Evolutionary conservation across 2,113 vertebrate species (phyloP).

Genomic region (Gopherus evgoodei): DNA sequence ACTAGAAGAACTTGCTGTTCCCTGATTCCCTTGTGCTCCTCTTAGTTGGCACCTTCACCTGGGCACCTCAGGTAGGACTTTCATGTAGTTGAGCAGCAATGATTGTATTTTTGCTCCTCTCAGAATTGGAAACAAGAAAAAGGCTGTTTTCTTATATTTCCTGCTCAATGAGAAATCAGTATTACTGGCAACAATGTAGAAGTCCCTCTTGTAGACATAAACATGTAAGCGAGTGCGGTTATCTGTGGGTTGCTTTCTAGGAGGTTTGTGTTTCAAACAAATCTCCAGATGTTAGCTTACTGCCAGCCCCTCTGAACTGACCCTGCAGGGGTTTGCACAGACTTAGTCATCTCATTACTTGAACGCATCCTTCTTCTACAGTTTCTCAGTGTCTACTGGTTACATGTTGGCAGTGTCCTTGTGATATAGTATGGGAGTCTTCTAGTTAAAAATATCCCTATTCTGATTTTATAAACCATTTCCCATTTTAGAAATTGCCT

Average conservation of each 20-base stretch:
- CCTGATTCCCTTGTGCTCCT: not conserved
- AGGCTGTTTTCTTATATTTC: not conserved
- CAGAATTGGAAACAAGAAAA: not conserved
- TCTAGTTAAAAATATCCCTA: conserved; percentile 23
- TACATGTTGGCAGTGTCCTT: not conserved
- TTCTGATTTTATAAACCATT: not conserved
- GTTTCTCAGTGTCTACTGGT: not conserved
- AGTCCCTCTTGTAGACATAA: not conserved
- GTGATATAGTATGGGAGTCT: not conserved
- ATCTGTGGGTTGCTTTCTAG: not conserved
- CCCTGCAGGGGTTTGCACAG: conserved; percentile 29
- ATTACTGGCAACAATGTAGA: not conserved
- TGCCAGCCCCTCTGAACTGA: conserved; percentile 15
- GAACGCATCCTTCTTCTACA: not conserved
- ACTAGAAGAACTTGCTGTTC: not conserved
- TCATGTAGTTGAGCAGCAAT: not conserved
- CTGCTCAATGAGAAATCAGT: not conserved
- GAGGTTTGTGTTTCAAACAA: conserved; percentile 6
- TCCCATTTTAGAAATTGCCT: not conserved
- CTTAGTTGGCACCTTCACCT: not conserved
- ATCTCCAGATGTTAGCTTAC: not conserved
- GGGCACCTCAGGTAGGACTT: not conserved
- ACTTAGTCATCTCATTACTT: conserved; percentile 31
- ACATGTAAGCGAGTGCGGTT: not conserved
- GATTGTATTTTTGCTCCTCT: not conserved